These are phyloP conservation scores for Balaenoptera acutorostrata DNA, from an alignment of 2,113 vertebrate genomes.

Conservation along the genomic window DNA sequence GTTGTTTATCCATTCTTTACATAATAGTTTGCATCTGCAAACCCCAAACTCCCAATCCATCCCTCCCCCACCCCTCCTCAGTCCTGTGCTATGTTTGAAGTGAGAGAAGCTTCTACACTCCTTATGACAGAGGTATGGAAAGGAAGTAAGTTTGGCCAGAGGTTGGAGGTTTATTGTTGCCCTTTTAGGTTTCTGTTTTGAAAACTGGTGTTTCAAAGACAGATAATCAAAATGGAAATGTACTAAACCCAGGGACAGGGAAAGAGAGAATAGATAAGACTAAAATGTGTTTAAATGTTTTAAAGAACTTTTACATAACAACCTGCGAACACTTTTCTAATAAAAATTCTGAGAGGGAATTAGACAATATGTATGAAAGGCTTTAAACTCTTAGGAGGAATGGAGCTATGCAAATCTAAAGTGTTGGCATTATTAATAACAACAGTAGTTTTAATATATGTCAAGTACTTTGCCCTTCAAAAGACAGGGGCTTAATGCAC, in stretches of 20 bases:
- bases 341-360: background rate
- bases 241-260: background rate
- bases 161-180: background rate
- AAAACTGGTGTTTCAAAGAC: background rate
- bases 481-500: background rate
- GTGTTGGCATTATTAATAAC: background rate
- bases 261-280: background rate
- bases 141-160: background rate
- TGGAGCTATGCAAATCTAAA: background rate
- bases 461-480: background rate
- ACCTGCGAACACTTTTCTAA: background rate
- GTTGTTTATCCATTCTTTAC: background rate
- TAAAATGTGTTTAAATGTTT: background rate
- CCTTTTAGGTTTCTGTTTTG: background rate
- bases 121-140: background rate
- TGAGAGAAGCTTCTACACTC: background rate
- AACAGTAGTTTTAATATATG: background rate
- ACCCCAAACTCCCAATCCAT: background rate
- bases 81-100: background rate
- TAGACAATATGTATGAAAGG: background rate
- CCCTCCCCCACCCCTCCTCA: background rate
- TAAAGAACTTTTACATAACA: background rate
- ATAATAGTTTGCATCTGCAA: background rate
- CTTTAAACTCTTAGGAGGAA: background rate
- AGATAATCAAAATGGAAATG: constrained; percentile 30